phyloP scores from a whole-genome alignment of 2,113 vertebrate genomes.

The Glareola pratincola region DNA sequence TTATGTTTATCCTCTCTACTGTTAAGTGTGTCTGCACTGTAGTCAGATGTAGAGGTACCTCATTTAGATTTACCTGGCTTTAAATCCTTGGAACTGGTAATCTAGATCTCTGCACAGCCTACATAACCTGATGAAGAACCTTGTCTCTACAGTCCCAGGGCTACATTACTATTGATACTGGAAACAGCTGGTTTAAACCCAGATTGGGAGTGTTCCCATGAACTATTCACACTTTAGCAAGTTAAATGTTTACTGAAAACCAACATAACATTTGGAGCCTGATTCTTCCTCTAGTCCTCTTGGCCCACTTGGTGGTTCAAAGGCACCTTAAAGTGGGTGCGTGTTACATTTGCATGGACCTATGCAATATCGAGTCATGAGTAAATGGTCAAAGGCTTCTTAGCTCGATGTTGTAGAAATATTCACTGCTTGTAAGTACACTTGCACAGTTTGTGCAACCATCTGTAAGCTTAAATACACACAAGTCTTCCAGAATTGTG shows the following conservation, averaged over 20 bases:
- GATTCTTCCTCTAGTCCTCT: neutral
- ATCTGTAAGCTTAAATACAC: neutral
- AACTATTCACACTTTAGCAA: neutral
- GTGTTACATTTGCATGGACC: neutral
- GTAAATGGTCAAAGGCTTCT: neutral
- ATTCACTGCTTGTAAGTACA: neutral
- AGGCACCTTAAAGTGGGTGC: neutral
- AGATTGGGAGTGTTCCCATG: neutral
- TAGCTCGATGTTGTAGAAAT: neutral
- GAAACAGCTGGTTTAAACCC: neutral
- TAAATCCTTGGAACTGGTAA: neutral
- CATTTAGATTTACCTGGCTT: neutral
- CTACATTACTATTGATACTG: neutral
- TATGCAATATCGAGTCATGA: neutral
- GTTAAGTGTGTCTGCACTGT: neutral
- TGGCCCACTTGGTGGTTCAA: neutral
- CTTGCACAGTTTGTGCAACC: neutral
- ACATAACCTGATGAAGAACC: neutral
- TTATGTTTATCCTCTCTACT: neutral
- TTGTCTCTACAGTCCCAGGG: accelerated
- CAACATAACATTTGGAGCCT: neutral
- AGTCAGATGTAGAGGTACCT: neutral
- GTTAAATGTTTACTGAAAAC: neutral
- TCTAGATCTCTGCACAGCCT: neutral
- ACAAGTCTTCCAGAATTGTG: neutral